Evolutionary conservation across 1,140 invertebrate species (phyloP).

Genomic region (Lutraria rhynchaena): DNA sequence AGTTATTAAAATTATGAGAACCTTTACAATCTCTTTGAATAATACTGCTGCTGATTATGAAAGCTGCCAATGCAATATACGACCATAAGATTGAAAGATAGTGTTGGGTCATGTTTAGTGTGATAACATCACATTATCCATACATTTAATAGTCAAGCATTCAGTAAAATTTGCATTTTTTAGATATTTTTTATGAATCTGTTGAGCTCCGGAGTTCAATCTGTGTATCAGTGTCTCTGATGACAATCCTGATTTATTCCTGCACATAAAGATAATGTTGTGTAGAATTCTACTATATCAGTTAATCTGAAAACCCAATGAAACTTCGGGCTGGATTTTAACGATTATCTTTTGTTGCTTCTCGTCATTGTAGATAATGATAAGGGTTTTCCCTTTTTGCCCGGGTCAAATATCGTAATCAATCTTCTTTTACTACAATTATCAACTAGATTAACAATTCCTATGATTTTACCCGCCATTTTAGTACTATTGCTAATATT

Average conservation of each 20-base stretch:
- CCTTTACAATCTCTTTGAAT: too few species aligned
- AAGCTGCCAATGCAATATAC: conserved; percentile 32
- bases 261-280: not conserved
- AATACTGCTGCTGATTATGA: conserved; percentile 15
- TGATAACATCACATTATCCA: conserved; percentile 45
- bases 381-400: conserved; percentile 27
- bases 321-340: conserved; percentile 47
- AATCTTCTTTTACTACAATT: conserved; percentile 24
- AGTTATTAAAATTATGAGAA: too few species aligned
- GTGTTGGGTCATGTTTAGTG: not conserved
- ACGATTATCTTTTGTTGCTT: conserved; percentile 50
- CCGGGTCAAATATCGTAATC: conserved; percentile 43
- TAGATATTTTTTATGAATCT: conserved; percentile 34
- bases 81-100: conserved; percentile 25
- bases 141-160: conserved; percentile 35
- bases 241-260: conserved; percentile 36
- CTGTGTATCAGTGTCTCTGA: not conserved
- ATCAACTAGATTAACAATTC: too few species aligned
- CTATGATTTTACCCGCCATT: too few species aligned
- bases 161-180: conserved; percentile 31
- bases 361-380: conserved; percentile 38
- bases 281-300: conserved; percentile 37
- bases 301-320: conserved; percentile 44
- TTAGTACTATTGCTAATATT: too few species aligned
- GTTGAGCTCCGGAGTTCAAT: not conserved